Evolutionary conservation across 2,797 vertebrate genomes (phyloP), one percentile per base, ranked within the genome.

Genomic region (Balearica regulorum): DNA sequence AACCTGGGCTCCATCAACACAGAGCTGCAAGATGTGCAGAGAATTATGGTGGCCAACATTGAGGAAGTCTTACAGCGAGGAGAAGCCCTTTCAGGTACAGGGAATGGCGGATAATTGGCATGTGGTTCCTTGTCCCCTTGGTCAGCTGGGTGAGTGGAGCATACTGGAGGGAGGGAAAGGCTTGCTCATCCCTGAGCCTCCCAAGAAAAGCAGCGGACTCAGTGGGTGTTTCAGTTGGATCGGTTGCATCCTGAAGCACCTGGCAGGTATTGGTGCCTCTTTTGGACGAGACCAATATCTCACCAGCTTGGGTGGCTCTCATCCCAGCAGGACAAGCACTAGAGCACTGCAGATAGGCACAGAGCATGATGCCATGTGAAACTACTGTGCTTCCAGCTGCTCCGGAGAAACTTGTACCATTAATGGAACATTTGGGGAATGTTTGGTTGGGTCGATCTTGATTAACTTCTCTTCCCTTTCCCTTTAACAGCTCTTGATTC

Each of bases 1-100:
- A 99, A 99, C 94, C 98, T 99, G 78, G 99, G 99, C 94, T 99
- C 98, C 97, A 99, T 99, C 97, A 99, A 99, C 98, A 99, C 99
- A 21, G 99, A 99, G 96, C 98, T 99, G 60, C 99, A 99, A 81
- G 99, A 99, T 33, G 99, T 99, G 22, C 99, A 99, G 98, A 99
- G 99, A 97, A 99, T 99, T 97, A 99, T 99, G 99, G 99, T 99
- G 97, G 99, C 99, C 17, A 99, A 99, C 96, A 99, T 99, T 3
- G 99, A 99, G 95, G 99, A 99, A 96, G 99, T 99, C 79, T 96
- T 99, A 85, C 99, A 99, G 95, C 98, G 99, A 81, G 99, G 99
- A 96, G 99, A 99, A 93, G 99, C 99, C 1, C 98, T 99, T 76
- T 99, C 99, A 92, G 99, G 99, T 99, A 97, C 31, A 16, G 64